Percentiles rank a stretch among this genome's conserved stretches.
Conservation (phyloP, 2,888 invertebrate species). For the Myopa testacea region DNA sequence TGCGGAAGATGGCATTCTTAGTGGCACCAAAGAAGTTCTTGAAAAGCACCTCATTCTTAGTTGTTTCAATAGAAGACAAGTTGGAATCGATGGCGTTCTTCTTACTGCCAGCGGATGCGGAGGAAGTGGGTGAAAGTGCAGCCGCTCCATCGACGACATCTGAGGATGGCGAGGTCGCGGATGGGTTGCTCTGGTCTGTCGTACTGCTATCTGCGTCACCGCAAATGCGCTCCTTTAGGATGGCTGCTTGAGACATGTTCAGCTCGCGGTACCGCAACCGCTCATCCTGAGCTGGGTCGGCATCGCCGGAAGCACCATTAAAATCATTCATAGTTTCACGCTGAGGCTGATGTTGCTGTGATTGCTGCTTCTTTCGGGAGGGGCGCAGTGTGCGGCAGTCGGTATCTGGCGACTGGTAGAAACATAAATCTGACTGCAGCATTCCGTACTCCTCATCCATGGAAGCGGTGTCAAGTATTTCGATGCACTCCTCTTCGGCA, state of each 20-base stretch:
- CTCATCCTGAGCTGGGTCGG: conserved; percentile 48
- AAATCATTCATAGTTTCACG: neutral
- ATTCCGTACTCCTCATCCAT: conserved; percentile 68
- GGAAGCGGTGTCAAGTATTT: conserved; percentile 67
- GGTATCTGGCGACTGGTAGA: conserved; percentile 65
- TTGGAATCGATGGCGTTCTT: conserved; percentile 40
- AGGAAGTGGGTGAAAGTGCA: conserved; percentile 45
- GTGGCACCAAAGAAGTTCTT: conserved; percentile 69
- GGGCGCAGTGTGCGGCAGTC: conserved; percentile 64
- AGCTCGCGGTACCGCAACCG: conserved; percentile 59
- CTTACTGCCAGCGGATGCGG: conserved; percentile 38
- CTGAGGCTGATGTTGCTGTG: conserved; percentile 49
- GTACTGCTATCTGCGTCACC: conserved; percentile 43
- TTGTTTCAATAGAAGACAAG: conserved; percentile 50
- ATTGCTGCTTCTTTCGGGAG: conserved; percentile 60
- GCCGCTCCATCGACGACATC: conserved; percentile 47
- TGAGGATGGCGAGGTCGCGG: conserved; percentile 14
- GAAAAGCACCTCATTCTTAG: conserved; percentile 67
- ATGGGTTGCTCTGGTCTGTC: conserved; percentile 8
- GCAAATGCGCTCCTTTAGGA: conserved; percentile 53
- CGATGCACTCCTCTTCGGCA: conserved; percentile 72
- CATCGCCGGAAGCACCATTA: conserved; percentile 5
- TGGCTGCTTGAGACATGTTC: conserved; percentile 61
- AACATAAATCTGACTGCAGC: conserved; percentile 65
- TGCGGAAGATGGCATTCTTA: conserved; percentile 68